phyloP scores from a whole-genome alignment of 2,113 vertebrate species.

The Hepsetus odoe region DNA sequence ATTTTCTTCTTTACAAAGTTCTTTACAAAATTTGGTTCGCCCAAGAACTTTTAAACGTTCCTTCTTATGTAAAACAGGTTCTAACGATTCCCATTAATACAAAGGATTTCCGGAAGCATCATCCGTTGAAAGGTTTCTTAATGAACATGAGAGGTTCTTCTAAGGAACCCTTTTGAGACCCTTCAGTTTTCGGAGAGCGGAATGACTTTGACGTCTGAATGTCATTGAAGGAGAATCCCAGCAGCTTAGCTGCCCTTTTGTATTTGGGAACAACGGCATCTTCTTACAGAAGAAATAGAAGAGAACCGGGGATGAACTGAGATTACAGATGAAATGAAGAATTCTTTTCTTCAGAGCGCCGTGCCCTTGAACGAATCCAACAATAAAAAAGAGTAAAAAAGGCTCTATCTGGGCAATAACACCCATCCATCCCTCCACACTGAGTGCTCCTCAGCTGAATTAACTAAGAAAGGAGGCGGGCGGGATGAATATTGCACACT shows the following conservation, averaged over 20 bases:
- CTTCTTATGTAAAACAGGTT: no score
- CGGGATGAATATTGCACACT: conserved; percentile 7
- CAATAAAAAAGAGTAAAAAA: not conserved
- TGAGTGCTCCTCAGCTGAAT: conserved; percentile 1
- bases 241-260: not conserved
- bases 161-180: no score
- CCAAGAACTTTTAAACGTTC: no score
- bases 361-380: conserved; percentile 9
- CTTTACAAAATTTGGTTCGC: no score
- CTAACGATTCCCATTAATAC: no score
- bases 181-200: no score
- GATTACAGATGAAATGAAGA: not conserved
- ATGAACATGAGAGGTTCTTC: no score
- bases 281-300: not conserved
- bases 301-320: not conserved
- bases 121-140: no score
- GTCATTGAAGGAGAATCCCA: not conserved
- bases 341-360: not conserved
- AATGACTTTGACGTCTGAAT: not conserved
- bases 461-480: not conserved
- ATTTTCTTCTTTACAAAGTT: no score
- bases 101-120: no score
- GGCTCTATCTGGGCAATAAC: not conserved
- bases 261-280: not conserved
- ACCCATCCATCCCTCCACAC: not conserved